Base-by-base conservation (phyloP, 1,140 invertebrate species). In the Pogonomyrmex barbatus region DNA sequence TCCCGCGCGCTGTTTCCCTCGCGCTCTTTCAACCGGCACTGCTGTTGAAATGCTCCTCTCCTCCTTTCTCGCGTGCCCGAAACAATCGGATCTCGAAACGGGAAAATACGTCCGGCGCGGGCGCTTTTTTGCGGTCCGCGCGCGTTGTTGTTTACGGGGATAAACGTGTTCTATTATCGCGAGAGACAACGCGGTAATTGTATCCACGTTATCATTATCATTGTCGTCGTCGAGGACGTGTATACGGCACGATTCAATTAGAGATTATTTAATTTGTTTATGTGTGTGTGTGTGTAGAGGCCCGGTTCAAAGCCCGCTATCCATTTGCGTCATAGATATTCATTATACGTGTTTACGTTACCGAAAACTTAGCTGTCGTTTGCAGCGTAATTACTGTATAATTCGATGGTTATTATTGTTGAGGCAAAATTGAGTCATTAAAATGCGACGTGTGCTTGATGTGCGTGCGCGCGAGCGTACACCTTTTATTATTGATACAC, bases 41-140 rank as follows among this genome's bases (percentile, higher is more conserved):
- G 30, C 30, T 65, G 56, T 77, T 30, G 30, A 75, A 78, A 6
- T 17, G 36, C 24, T 50, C 24, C 24, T 45, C 39, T 33, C 56
- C 54, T 4, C 10, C 54, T 36, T 30, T 17, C 42, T 60, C 17
- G 14, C 10, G 36, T 58, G 62, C 47, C 9, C 67, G 73, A 78
- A 78, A 85, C 73, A 76, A 75, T 85, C 73, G 82, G 58, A 65
- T 63, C 30, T 78, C 73, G 47, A 52, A 52, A 0, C 58, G 42
- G 47, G 47, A 54, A 85, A 65, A 54, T n/a, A 58, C 45, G 52
- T 45, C 30, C 36, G 50, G 47, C 36, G 63, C 76, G 45, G 17
- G 10, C 14, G 54, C 33, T 24, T 83, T 73, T 75, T 62, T 24
- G 54, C 47, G 36, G 63, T 50, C 30, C 6, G 30, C 60, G 45